Conservation (phyloP, 2,888 invertebrate species). For the Rambutsinella grinnellia region DNA sequence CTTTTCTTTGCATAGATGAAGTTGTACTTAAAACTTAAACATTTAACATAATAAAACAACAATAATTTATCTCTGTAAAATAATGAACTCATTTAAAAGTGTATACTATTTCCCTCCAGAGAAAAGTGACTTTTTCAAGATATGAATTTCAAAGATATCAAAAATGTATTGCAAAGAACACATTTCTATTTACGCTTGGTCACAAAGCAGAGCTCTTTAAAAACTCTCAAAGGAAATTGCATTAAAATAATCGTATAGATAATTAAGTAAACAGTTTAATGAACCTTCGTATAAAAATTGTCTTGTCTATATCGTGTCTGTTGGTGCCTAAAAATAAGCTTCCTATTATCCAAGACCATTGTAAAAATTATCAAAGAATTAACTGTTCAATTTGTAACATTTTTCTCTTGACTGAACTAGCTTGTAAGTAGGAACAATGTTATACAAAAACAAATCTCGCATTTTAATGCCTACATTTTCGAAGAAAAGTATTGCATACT, state of each 20-base stretch:
- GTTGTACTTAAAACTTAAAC: conserved; percentile 45
- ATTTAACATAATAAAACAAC: neutral
- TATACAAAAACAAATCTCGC: neutral
- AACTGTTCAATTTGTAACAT: neutral
- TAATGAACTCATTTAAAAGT: too few species aligned
- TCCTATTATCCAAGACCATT: neutral
- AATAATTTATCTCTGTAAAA: neutral
- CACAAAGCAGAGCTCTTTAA: too few species aligned
- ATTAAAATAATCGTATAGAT: conserved; percentile 37
- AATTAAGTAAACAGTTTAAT: too few species aligned
- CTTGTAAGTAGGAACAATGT: conserved; percentile 21
- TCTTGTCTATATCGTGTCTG: neutral
- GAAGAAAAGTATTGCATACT: too few species aligned
- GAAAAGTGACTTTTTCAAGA: conserved; percentile 28
- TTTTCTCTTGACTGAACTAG: neutral
- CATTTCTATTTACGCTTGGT: neutral
- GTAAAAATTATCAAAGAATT: neutral
- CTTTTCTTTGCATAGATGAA: conserved; percentile 48
- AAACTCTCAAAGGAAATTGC: too few species aligned
- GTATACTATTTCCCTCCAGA: neutral
- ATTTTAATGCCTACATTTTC: too few species aligned
- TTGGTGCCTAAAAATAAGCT: too few species aligned
- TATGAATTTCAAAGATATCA: conserved; percentile 47
- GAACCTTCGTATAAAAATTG: neutral
- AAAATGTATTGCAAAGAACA: conserved; percentile 10